These are phyloP conservation scores for Hyperoodon ampullatus DNA, from an alignment of 2,113 vertebrate genomes.

Conservation along the genomic window DNA sequence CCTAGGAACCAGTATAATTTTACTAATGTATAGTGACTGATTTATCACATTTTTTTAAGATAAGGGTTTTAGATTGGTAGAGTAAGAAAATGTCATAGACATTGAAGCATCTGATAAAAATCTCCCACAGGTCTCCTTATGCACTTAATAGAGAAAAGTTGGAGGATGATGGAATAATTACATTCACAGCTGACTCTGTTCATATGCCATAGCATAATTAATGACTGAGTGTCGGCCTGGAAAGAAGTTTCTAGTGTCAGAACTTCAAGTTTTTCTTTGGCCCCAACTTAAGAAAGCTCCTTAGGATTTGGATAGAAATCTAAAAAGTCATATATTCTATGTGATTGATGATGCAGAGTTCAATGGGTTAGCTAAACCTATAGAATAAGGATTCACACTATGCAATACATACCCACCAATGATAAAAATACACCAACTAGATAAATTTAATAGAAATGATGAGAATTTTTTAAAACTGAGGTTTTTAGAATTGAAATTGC, in stretches of 20 bases:
- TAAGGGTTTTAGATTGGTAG: not conserved
- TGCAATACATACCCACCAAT: not conserved
- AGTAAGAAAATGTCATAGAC: not conserved
- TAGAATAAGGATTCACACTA: not conserved
- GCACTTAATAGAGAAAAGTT: not conserved
- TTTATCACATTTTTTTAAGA: not conserved
- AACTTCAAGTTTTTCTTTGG: not conserved
- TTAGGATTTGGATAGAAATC: not conserved
- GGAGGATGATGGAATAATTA: not conserved
- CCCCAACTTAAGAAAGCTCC: not conserved
- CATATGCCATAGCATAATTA: not conserved
- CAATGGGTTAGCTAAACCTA: not conserved
- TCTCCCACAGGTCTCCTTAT: not conserved
- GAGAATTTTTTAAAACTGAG: not conserved
- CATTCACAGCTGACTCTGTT: not conserved
- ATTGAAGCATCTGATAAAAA: not conserved
- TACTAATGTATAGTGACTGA: not conserved
- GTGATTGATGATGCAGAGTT: not conserved
- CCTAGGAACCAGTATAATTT: not conserved
- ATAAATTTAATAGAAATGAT: constrained; percentile 5
- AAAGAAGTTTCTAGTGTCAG: not conserved
- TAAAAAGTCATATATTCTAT: not conserved
- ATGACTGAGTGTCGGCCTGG: not conserved
- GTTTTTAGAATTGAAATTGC: not conserved
- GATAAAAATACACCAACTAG: not conserved